A percentile compares a stretch with the other conserved stretches of the same genome.
Evolutionary conservation across 2,113 vertebrate species (phyloP).

Genomic region (Prietella phreatophila): DNA sequence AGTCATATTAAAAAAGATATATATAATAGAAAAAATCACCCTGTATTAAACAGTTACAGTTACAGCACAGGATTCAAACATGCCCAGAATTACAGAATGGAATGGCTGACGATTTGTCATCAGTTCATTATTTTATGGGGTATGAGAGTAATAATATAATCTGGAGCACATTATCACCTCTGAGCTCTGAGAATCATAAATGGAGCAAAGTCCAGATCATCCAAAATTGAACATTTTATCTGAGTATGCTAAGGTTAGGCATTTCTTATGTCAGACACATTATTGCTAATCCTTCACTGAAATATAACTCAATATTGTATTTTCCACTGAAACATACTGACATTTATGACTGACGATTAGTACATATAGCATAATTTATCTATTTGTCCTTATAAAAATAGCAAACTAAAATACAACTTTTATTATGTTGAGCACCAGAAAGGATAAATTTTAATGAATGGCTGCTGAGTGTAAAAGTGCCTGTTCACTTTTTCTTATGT

Average conservation of each 20-base stretch:
- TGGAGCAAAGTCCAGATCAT: conserved; percentile 33
- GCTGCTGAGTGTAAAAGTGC: background rate
- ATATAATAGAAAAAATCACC: background rate
- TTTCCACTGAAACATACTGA: background rate
- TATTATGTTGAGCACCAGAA: background rate
- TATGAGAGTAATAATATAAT: conserved; percentile 42
- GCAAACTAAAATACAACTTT: conserved; percentile 23
- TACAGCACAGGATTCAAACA: conserved; percentile 16
- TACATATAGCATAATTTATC: background rate
- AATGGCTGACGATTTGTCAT: conserved; percentile 41
- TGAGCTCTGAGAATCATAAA: conserved; percentile 19
- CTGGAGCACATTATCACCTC: conserved; percentile 48
- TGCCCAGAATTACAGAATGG: conserved; percentile 42
- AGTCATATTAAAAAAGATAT: background rate
- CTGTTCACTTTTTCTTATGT: conserved; percentile 32
- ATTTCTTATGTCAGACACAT: conserved; percentile 13
- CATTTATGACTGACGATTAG: background rate
- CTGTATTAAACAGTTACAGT: background rate
- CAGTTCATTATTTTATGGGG: conserved; percentile 38
- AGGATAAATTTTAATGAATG: conserved; percentile 21
- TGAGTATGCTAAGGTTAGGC: background rate
- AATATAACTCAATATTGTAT: conserved; percentile 6
- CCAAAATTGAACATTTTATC: conserved; percentile 21
- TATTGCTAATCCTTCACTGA: conserved; percentile 17
- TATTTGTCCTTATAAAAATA: background rate